A percentile compares a stretch with the other conserved stretches of the same genome.
Conservation (phyloP, 2,888 invertebrate genomes). For the Phortica okadai region DNA sequence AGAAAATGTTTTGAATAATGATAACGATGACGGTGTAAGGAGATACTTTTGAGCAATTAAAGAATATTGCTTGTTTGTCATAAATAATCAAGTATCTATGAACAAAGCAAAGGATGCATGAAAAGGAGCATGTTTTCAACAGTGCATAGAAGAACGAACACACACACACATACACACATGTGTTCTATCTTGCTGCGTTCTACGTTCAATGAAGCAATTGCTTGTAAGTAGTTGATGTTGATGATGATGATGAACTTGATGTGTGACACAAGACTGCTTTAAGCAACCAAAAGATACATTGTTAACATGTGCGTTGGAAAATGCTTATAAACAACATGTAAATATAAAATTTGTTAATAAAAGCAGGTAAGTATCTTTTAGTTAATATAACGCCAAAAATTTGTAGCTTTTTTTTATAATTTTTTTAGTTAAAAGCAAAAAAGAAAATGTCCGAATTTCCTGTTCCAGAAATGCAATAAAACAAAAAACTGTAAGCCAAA, state of each 20-base stretch:
- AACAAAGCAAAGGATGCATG: conserved; percentile 5
- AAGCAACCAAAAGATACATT: neutral
- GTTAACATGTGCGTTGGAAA: neutral
- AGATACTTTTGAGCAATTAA: conserved; percentile 1
- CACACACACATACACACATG: neutral
- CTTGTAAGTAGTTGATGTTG: neutral
- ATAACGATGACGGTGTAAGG: neutral
- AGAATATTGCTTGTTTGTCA: neutral
- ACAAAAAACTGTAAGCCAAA: too few species aligned
- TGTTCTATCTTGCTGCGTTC: neutral
- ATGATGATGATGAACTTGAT: neutral
- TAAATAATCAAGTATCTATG: neutral
- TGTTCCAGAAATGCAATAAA: too few species aligned
- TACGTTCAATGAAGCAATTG: conserved; percentile 2
- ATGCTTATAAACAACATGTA: neutral
- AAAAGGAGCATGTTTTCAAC: neutral
- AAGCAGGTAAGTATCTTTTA: neutral
- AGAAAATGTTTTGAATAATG: too few species aligned
- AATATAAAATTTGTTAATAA: neutral
- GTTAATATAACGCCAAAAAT: neutral
- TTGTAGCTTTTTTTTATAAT: neutral
- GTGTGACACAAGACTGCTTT: neutral
- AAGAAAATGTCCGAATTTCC: neutral
- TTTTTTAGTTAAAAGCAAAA: neutral
- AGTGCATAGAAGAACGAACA: neutral